phyloP scores from a whole-genome alignment of 2,113 vertebrate species.

The Microcebus griseorufus region DNA sequence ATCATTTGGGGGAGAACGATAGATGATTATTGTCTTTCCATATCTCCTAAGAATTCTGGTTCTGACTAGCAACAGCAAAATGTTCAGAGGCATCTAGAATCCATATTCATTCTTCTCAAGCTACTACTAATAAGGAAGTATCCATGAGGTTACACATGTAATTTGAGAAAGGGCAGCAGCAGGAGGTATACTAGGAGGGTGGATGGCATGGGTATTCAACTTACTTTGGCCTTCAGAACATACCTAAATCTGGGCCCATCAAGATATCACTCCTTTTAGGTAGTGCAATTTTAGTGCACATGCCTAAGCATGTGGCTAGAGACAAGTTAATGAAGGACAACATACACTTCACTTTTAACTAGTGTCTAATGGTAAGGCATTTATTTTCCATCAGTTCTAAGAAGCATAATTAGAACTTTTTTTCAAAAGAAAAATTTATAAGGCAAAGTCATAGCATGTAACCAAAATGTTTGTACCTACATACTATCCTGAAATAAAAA shows the following conservation, averaged over 20 bases:
- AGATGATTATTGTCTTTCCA: neutral
- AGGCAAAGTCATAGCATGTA: too few relatives aligned
- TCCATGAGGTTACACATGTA: neutral
- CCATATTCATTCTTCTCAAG: neutral
- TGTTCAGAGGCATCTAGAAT: neutral
- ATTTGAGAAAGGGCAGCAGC: neutral
- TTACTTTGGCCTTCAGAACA: neutral
- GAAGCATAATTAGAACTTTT: neutral
- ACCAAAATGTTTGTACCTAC: too few relatives aligned
- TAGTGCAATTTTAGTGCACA: neutral
- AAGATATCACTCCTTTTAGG: neutral
- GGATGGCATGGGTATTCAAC: neutral
- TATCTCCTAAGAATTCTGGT: neutral
- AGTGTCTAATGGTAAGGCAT: neutral
- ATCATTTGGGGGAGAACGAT: neutral
- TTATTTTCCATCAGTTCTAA: neutral
- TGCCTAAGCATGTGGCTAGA: neutral
- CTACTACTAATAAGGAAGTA: neutral
- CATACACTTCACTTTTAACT: neutral
- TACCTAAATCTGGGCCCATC: neutral
- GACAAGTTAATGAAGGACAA: neutral
- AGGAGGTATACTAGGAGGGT: neutral
- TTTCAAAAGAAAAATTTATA: neutral
- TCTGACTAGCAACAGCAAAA: neutral
- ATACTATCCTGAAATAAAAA: too few relatives aligned